Evolutionary conservation across 2,888 invertebrate species (phyloP), one percentile per base, ranked within the genome.

Genomic region (Cetonia aurata): DNA sequence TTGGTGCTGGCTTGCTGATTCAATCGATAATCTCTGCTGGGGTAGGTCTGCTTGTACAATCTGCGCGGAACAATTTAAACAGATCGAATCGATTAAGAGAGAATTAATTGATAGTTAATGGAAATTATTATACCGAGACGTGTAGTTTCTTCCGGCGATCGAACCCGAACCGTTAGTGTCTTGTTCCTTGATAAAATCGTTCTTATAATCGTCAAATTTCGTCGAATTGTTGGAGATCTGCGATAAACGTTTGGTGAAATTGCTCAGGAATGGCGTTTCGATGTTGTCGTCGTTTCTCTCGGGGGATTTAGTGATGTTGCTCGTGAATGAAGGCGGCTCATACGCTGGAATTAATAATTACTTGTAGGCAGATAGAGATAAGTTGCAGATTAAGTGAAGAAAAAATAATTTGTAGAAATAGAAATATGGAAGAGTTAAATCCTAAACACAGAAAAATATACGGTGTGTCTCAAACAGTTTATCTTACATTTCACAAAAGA

Each of bases 221-320:
- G 70, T 33, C 77, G 79, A 41, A 44, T 72, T 13, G 19, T 75
- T 74, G 2, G 77, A 80, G 53, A 84, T 60, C 60, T 81, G 81
- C 12, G 89, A 87, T 71, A 92, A 81, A 71, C 91, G 87, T 71
- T 88, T 86, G 0, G 92, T 91, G 76, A 92, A 92, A 79, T 90
- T 92, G 78, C 91, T 92, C 78, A 92, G 84, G 82, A 90, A 92
- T 66, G 92, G 91, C 76, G 91, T 90, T 79, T 91, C 90, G 72
- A 87, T 87, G 80, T 88, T 78, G 3, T 80, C 79, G 3, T 75
- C 73, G 0, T 70, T 59, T n/a, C 25, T 73, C 41, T 68, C 76
- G 9, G 62, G 71, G 0, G 70, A 65, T 37, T 37, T 37, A 6
- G 10, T 10, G 37, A 37, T 37, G 37, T 37, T n/a, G 17, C 25